Evolutionary conservation across 2,113 vertebrate species (phyloP).

Genomic region (Chaenogobius annularis): DNA sequence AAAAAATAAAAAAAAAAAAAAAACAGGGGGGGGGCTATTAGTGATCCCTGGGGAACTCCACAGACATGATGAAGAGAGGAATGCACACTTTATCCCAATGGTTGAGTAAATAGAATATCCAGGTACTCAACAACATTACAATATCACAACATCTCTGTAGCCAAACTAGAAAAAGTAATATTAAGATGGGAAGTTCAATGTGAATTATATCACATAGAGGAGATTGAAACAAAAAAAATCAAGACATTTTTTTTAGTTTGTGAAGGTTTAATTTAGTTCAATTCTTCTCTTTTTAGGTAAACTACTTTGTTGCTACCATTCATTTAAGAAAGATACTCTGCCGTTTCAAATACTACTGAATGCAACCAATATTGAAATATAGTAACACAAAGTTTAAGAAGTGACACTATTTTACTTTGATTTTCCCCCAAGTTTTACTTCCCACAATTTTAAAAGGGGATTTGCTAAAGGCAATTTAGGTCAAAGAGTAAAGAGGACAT

Average conservation of each 20-base stretch:
- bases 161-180: not conserved
- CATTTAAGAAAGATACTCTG: too few relatives aligned
- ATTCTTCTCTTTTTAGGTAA: not conserved
- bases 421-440: not conserved
- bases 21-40: slow-evolving; percentile 2
- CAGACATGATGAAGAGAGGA: slow-evolving; percentile 30
- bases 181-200: not conserved
- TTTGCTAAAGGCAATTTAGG: not conserved
- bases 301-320: too few relatives aligned
- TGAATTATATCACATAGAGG: not conserved
- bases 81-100: not conserved
- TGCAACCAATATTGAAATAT: too few relatives aligned
- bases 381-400: too few relatives aligned
- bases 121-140: not conserved
- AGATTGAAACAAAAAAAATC: not conserved
- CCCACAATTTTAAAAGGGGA: not conserved
- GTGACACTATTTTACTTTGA: too few relatives aligned
- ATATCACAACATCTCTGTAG: not conserved
- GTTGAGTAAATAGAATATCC: not conserved
- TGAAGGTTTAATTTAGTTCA: not conserved
- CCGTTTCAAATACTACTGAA: too few relatives aligned
- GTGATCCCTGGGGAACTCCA: slow-evolving; percentile 11
- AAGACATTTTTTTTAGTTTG: too few relatives aligned
- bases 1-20: too few relatives aligned
- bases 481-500: not conserved